Conservation (phyloP, 2,113 vertebrate genomes). For the Arenaria interpres region DNA sequence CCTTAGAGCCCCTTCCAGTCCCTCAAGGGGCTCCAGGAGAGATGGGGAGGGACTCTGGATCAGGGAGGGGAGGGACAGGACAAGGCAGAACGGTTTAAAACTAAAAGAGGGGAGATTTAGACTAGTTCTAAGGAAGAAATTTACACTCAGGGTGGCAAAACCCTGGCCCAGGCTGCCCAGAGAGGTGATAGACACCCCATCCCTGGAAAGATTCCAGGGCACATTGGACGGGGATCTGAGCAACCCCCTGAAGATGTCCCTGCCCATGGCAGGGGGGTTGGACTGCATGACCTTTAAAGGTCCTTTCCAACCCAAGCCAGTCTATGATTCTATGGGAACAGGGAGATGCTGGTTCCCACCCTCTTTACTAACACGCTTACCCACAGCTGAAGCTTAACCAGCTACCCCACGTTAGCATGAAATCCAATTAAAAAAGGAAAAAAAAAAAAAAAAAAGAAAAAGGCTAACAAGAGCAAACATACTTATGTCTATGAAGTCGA, state of each 20-base stretch:
- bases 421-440: neutral
- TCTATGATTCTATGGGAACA: neutral
- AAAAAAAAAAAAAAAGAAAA: neutral
- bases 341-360: rapidly evolving
- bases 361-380: neutral
- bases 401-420: neutral
- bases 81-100: neutral
- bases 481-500: slow-evolving; percentile 86
- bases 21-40: neutral
- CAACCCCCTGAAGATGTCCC: neutral
- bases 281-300: neutral
- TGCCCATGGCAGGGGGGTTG: neutral
- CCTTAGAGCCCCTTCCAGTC: rapidly evolving
- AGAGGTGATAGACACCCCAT: too few species aligned
- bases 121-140: neutral
- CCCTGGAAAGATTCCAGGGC: neutral
- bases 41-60: neutral
- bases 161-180: neutral
- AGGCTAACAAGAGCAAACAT: slow-evolving; percentile 40
- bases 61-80: rapidly evolving
- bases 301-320: neutral
- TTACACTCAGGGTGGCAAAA: too few species aligned
- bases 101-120: neutral
- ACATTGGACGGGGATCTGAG: neutral
- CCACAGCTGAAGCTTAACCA: neutral